Evolutionary conservation across 2,113 vertebrate species (phyloP).

Genomic region (Ammospiza caudacuta): DNA sequence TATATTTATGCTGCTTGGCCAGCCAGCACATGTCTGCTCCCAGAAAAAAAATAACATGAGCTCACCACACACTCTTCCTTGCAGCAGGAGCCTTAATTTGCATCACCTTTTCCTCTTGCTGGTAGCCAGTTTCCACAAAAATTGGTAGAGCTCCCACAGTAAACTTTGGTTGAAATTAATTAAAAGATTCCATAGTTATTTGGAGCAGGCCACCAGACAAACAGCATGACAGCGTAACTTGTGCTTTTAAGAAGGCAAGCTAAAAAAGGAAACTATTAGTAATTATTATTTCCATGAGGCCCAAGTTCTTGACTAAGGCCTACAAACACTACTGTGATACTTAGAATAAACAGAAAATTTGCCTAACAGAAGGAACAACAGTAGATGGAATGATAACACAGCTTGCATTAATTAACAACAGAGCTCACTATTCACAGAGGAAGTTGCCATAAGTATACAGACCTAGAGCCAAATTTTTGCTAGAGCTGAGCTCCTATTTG

Average conservation of each 20-base stretch:
- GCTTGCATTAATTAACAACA: conserved; percentile 48
- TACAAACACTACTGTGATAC: neutral
- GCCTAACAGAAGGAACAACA: conserved; percentile 46
- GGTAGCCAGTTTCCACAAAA: neutral
- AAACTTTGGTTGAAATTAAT: conserved; percentile 45
- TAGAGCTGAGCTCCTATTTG: neutral
- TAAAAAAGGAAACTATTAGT: conserved; percentile 21
- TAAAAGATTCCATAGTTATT: conserved; percentile 22
- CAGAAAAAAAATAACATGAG: neutral
- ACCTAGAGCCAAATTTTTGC: neutral
- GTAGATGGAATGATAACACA: conserved; percentile 30
- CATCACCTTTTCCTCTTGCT: neutral
- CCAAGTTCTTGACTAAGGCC: conserved; percentile 19
- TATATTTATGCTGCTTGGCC: conserved; percentile 33
- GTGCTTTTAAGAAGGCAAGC: neutral
- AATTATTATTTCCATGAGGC: conserved; percentile 1
- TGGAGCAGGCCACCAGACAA: conserved; percentile 9
- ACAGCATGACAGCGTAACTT: neutral
- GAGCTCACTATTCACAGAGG: conserved; percentile 11
- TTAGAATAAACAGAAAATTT: conserved; percentile 37
- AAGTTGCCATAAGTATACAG: conserved; percentile 20
- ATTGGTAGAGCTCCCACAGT: neutral
- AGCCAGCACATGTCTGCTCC: neutral
- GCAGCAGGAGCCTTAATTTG: conserved; percentile 1
- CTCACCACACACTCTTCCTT: neutral